A percentile compares a stretch with the other conserved stretches of the same genome.
phyloP scores from a whole-genome alignment of 2,797 vertebrate species.

The Microctenopoma steveboyesi region DNA sequence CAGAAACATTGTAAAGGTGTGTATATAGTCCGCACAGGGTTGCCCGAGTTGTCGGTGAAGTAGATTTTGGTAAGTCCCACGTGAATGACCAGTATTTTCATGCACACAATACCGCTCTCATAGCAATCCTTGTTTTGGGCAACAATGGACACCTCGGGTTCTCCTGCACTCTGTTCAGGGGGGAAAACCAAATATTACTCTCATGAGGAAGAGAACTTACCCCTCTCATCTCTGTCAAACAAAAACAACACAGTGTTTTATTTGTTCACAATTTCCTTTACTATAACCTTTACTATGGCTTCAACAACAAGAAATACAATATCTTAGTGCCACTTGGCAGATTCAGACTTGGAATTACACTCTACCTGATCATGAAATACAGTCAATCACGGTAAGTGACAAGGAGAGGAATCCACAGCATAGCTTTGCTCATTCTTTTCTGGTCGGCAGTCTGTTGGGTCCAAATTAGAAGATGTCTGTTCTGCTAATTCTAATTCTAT shows the following conservation, averaged over 20 bases:
- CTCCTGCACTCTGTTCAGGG: constrained; percentile 87
- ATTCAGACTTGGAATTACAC: constrained; percentile 25
- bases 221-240: constrained; percentile 4
- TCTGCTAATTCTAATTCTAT: constrained; percentile 83
- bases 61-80: constrained; percentile 94
- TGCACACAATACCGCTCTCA: constrained; percentile 97
- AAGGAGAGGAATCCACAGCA: constrained; percentile 43
- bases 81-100: constrained; percentile 94
- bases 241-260: constrained; percentile 15
- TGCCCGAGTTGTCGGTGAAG: constrained; percentile 91
- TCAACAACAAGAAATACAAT: constrained; percentile 1
- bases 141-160: constrained; percentile 91
- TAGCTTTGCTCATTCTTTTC: constrained; percentile 48
- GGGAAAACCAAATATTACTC: constrained; percentile 38
- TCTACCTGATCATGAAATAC: constrained; percentile 10
- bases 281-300: not conserved
- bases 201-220: not conserved
- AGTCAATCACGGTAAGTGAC: constrained; percentile 34
- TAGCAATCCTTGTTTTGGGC: constrained; percentile 98
- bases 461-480: constrained; percentile 65
- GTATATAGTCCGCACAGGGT: constrained; percentile 82
- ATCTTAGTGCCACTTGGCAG: not conserved
- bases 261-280: constrained; percentile 1
- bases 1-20: constrained; percentile 13
- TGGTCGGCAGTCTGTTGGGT: constrained; percentile 44